Percentiles rank a stretch among this genome's conserved stretches.
Conservation (phyloP, 2,113 vertebrate genomes). For the cattle (Bos taurus) region ARS-UCD2.0 NC_037333.1:47394001-47394500, state of each 20-base stretch:
- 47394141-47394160: background rate
- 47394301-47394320: background rate
- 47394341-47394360: background rate
- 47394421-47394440: background rate
- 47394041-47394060: background rate
- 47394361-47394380: background rate
- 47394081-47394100: background rate
- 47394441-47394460: background rate
- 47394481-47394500: background rate
- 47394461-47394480: background rate
- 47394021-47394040: background rate
- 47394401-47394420: background rate
- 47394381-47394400: background rate
- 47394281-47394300: background rate
- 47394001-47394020: background rate
- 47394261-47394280: background rate
- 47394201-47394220: background rate
- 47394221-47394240: background rate
- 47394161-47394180: background rate
- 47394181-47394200: background rate
- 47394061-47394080: background rate
- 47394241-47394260: accelerated
- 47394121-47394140: background rate
- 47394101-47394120: background rate
- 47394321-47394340: background rate